These are phyloP conservation scores for Neogale vison DNA, from an alignment of 2,113 vertebrate species.

Conservation along the genomic window DNA sequence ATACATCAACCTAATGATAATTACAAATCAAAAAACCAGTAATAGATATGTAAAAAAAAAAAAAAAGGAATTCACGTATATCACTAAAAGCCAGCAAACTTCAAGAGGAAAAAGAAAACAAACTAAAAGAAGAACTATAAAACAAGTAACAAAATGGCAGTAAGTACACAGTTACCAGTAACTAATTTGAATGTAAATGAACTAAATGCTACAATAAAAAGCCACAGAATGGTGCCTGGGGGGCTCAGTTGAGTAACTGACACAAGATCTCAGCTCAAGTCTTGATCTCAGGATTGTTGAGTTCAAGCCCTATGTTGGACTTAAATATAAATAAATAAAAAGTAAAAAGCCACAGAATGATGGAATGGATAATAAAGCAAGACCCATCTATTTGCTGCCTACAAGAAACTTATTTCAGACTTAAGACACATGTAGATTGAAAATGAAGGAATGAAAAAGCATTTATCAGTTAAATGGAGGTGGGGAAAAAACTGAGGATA, in stretches of 20 bases:
- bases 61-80: background rate
- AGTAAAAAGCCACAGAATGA: too few species aligned
- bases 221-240: too few species aligned
- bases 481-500: background rate
- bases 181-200: background rate
- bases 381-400: background rate
- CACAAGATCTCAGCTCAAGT: too few species aligned
- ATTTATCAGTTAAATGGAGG: background rate
- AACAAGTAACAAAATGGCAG: background rate
- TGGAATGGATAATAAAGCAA: background rate
- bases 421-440: background rate
- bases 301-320: too few species aligned
- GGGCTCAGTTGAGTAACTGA: too few species aligned
- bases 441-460: background rate
- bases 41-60: background rate
- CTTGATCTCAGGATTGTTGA: too few species aligned
- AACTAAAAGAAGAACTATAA: background rate
- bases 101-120: background rate
- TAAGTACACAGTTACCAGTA: background rate
- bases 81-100: background rate
- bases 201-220: too few species aligned
- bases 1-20: background rate
- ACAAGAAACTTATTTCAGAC: background rate
- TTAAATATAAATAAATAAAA: too few species aligned
- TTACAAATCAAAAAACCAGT: background rate